Conservation (phyloP, 2,113 vertebrate species). For the Okapia johnstoni region DNA sequence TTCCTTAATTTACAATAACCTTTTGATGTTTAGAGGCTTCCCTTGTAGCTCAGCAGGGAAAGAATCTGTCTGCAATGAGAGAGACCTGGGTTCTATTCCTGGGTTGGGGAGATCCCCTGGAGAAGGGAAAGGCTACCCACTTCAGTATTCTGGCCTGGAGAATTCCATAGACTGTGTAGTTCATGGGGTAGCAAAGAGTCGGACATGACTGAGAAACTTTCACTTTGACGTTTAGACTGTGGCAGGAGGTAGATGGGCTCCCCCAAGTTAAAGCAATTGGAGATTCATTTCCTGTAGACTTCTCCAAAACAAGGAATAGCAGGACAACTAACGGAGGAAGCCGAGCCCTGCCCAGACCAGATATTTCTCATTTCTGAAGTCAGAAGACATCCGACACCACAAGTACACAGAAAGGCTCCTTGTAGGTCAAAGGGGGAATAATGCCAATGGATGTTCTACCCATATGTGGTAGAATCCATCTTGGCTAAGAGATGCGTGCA, state of each 20-base stretch:
- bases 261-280: not conserved
- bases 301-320: not conserved
- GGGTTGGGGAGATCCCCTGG: not conserved
- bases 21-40: not conserved
- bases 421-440: not conserved
- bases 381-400: not conserved
- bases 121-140: not conserved
- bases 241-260: not conserved
- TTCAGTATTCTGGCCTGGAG: not conserved
- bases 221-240: not conserved
- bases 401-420: not conserved
- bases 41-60: not conserved
- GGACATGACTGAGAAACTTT: fast-evolving
- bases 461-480: not conserved
- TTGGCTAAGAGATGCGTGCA: not conserved
- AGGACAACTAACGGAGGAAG: not conserved
- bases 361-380: not conserved
- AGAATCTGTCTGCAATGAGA: not conserved
- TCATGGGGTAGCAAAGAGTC: not conserved
- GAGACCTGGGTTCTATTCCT: not conserved
- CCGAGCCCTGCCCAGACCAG: not conserved
- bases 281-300: not conserved
- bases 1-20: not conserved
- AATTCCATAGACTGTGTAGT: not conserved
- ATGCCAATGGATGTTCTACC: not conserved